Base-by-base conservation (phyloP, 2,888 invertebrate species). In the Orthosia cruda region DNA sequence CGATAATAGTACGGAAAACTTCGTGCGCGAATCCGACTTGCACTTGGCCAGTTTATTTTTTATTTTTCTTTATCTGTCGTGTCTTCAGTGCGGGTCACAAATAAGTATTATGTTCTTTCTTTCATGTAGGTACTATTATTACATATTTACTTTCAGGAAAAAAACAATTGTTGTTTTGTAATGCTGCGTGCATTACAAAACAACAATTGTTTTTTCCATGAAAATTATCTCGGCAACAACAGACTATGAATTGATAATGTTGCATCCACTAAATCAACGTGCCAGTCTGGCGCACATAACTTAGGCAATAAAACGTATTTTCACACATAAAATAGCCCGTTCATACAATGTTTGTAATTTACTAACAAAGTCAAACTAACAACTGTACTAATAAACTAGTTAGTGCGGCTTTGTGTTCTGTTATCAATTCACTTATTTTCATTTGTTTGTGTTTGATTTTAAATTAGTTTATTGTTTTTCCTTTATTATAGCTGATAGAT, bases 271-370 rank as follows among this genome's bases (percentile, higher is more conserved):
- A 78, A 78, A 85, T 85, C 78, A 85, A 58, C 72, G 45, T 71
- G 69, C 78, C 72, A 81, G 78, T 78, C 82, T 75, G 66, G 65
- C 77, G 65, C 73, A 70, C 75, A 78, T 73, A 85, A 85, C 85
- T 78, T 69, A 78, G 54, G 71, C 85, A 81, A 81, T 84, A 85
- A 85, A 81, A 85, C 85, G 78, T 85, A 85, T 76, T n/a, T n/a
- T 81, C 78, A 81, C 82, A 78, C 85, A 79, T 82, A 66, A 70
- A 82, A 82, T 78, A 84, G 58, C 66, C 50, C 59, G 65, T 54
- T 49, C 49, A 57, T 71, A 83, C 83, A 79, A 71, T 74, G 79
- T 81, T 79, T 61, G 74, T 78, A 85, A 78, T 84, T 82, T 70
- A 82, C 54, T 71, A 76, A 81, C 82, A 74, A 85, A 85, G 71